Evolutionary conservation across 1,140 invertebrate genomes (phyloP).

Genomic region (Linepithema humile): DNA sequence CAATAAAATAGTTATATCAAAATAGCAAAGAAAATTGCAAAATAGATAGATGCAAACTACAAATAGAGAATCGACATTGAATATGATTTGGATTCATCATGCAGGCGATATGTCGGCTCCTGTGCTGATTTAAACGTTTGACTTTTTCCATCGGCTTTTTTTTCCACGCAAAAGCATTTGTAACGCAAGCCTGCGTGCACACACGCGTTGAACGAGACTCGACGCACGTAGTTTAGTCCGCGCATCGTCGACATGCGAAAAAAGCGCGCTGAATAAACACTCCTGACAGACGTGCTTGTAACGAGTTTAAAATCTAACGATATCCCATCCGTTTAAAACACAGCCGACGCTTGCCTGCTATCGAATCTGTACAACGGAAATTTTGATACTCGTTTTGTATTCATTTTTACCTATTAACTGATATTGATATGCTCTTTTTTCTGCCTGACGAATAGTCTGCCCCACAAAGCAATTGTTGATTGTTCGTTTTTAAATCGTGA

Average conservation of each 20-base stretch:
- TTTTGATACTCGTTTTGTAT: constrained; percentile 50
- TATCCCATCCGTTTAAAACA: constrained; percentile 53
- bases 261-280: constrained; percentile 72
- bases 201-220: constrained; percentile 35
- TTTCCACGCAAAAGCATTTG: constrained; percentile 12
- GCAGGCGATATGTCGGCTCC: constrained; percentile 60
- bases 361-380: constrained; percentile 38
- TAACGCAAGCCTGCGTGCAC: constrained; percentile 43
- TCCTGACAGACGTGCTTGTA: constrained; percentile 57
- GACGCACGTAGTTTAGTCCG: constrained; percentile 59
- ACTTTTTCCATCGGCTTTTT: constrained; percentile 41
- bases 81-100: constrained; percentile 68
- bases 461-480: constrained; percentile 40
- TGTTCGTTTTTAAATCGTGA: constrained; percentile 34
- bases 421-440: constrained; percentile 38
- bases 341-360: background rate
- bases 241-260: constrained; percentile 59
- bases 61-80: constrained; percentile 60
- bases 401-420: constrained; percentile 26
- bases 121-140: constrained; percentile 51
- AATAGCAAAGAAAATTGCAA: constrained; percentile 44
- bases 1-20: background rate
- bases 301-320: constrained; percentile 68
- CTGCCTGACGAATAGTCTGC: background rate
- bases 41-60: constrained; percentile 60